phyloP scores from a whole-genome alignment of 2,113 vertebrate genomes.

The Drymodes brunneopygia region DNA sequence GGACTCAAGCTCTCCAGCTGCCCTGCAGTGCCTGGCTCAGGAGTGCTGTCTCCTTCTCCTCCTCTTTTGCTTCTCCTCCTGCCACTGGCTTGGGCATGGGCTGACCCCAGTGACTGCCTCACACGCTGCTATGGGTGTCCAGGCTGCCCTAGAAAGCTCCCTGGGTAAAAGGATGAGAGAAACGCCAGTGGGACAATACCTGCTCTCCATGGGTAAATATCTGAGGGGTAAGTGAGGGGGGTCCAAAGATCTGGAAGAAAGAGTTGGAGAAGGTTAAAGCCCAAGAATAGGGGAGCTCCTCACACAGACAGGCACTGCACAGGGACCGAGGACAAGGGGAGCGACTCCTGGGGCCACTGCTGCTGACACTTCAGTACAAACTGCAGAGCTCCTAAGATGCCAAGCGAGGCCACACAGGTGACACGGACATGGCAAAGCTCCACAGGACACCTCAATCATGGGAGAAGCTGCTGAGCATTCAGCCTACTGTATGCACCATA shows the following conservation, averaged over 20 bases:
- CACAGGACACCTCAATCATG: background rate
- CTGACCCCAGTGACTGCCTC: background rate
- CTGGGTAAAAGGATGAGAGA: background rate
- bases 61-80: background rate
- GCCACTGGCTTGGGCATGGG: rapidly evolving
- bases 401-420: background rate
- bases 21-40: background rate
- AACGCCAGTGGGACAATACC: constrained; percentile 69
- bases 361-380: background rate
- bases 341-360: rapidly evolving
- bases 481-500: background rate
- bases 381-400: background rate
- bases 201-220: constrained; percentile 79
- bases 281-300: constrained; percentile 1
- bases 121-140: background rate
- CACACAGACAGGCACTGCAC: constrained; percentile 45
- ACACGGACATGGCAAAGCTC: constrained; percentile 3
- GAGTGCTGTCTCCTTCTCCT: background rate
- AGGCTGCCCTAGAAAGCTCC: background rate
- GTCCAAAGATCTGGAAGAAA: constrained; percentile 82
- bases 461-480: background rate
- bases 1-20: background rate
- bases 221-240: constrained; percentile 78
- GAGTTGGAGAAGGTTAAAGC: constrained; percentile 71
- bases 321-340: background rate